Conservation (phyloP, 2,113 vertebrate species). For the Colossoma macropomum region DNA sequence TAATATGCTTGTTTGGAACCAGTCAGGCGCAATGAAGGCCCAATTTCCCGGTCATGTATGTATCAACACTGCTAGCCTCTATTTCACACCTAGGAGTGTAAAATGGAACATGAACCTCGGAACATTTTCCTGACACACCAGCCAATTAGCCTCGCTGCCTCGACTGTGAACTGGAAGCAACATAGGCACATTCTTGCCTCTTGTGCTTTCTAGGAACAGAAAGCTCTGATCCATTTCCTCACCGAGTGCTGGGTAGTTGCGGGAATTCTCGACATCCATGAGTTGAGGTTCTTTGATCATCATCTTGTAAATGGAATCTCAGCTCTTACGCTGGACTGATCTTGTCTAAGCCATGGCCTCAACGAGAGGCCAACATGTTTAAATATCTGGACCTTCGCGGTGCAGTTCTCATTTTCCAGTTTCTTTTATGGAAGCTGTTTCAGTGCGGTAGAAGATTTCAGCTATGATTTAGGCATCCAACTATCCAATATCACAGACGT, state of each 20-base stretch:
- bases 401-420: neutral
- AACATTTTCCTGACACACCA: neutral
- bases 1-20: neutral
- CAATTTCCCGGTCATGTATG: neutral
- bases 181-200: neutral
- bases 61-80: neutral
- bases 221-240: neutral
- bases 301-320: neutral
- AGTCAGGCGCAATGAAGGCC: neutral
- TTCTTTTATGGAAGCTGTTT: neutral
- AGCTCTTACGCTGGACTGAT: neutral
- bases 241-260: neutral
- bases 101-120: neutral
- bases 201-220: neutral
- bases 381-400: constrained; percentile 30
- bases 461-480: neutral
- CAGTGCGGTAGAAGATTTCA: neutral
- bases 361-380: neutral
- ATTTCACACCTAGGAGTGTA: neutral
- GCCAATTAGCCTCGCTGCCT: neutral
- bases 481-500: neutral
- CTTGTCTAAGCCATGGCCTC: neutral
- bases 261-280: neutral
- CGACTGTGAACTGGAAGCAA: neutral
- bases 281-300: constrained; percentile 21